Base-by-base conservation (phyloP, 2,797 vertebrate genomes). In the Phrynocephalus forsythii region DNA sequence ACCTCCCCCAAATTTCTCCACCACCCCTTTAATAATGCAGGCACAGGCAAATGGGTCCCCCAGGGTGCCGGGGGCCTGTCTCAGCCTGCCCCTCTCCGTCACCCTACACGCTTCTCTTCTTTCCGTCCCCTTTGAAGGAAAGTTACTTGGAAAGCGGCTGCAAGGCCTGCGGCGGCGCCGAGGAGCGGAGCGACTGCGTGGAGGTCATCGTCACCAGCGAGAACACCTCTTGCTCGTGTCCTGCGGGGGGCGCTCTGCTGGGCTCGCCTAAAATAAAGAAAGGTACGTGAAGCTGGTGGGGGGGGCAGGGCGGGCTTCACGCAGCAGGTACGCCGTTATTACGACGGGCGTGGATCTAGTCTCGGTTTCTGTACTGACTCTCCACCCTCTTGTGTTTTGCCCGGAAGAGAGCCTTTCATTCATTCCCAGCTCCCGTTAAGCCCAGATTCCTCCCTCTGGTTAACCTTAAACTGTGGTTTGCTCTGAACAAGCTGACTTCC, bases 181-280 rank as follows among this genome's bases (percentile, higher is more conserved):
- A 97, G 92, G 97, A 97, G 85, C 95, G 95, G 38, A 96, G 93
- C 15, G 93, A 91, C 81, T 97, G 97, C 82, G 97, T 97, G 91
- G 98, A 98, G 93, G 97, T 97, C 63, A 96, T 96, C 20, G 95
- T 97, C 73, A 95, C 97, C 91, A 97, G 95, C 50, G 97, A 97
- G 92, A 96, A 90, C 92, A 95, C 97, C 78, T 97, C 98, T 38
- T 99, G 98, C 95, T 98, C 95, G 90, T 99, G 98, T 95, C 95
- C 98, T 77, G 96, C 96, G 84, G 94, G 96, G 88, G 96, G 96
- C 92, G 98, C 95, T 92, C 92, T 98, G 82, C 96, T 98, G 96
- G 96, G 95, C 83, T 98, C 98, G 30, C 97, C 97, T 87, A 98
- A 98, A 97, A 97, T 96, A 80, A 98, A 98, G 95, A 99, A 97